phyloP scores from a whole-genome alignment of 2,113 vertebrate genomes.

The Catagonus wagneri region DNA sequence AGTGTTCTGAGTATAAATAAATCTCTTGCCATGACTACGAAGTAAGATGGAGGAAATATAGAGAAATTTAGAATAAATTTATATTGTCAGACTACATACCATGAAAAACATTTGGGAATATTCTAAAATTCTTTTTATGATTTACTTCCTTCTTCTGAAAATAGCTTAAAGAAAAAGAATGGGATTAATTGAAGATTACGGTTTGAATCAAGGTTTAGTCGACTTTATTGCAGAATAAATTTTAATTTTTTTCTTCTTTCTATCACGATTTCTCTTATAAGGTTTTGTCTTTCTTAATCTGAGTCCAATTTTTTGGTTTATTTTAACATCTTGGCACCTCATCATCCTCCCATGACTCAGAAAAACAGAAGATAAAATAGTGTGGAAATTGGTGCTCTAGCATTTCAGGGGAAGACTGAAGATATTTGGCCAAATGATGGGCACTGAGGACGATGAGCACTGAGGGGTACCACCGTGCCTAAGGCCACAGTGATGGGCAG shows the following conservation, averaged over 20 bases:
- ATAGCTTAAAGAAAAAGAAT: neutral
- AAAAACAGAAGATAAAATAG: neutral
- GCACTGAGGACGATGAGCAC: neutral
- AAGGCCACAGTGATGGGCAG: neutral
- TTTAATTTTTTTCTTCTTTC: slow-evolving; percentile 18
- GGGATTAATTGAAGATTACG: neutral
- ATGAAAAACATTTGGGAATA: neutral
- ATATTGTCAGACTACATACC: neutral
- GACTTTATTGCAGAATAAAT: slow-evolving; percentile 1
- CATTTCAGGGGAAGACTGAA: neutral
- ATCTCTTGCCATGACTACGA: neutral
- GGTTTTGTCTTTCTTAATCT: neutral
- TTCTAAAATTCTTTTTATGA: neutral
- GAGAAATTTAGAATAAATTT: neutral
- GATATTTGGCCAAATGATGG: neutral
- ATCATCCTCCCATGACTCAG: neutral
- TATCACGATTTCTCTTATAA: neutral
- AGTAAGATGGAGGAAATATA: neutral
- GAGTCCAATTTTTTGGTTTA: neutral
- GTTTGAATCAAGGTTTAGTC: neutral
- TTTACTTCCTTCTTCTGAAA: neutral
- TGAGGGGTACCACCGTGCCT: neutral
- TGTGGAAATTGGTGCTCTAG: neutral
- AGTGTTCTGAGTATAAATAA: neutral
- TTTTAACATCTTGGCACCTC: neutral